Evolutionary conservation across 2,797 vertebrate genomes (phyloP).

Genomic region (Paedocypris micromegethes): DNA sequence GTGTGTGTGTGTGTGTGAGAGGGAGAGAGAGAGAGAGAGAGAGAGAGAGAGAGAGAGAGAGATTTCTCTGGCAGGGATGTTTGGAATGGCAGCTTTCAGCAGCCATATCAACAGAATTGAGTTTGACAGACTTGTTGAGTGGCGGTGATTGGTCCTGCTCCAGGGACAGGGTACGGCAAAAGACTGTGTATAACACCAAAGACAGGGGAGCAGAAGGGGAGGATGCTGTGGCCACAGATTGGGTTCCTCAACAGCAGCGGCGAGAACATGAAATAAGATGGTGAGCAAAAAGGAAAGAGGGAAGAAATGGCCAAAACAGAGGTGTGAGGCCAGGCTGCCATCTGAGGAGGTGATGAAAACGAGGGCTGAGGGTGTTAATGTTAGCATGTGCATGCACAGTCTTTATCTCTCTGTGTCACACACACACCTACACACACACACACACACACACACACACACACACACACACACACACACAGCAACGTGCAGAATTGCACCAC

Average conservation of each 20-base stretch:
- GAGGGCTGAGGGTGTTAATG: constrained; percentile 58
- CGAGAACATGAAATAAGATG: constrained; percentile 47
- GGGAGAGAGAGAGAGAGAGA: constrained; percentile 12
- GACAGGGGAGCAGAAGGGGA: constrained; percentile 56
- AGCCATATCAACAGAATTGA: constrained; percentile 64
- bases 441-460: constrained; percentile 25
- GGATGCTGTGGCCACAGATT: constrained; percentile 51
- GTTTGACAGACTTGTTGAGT: constrained; percentile 68
- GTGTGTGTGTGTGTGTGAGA: background rate
- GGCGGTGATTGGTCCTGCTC: constrained; percentile 56
- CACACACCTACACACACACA: constrained; percentile 39
- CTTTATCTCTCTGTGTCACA: constrained; percentile 22
- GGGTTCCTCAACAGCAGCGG: constrained; percentile 47
- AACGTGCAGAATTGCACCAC: constrained; percentile 18
- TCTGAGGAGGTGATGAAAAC: constrained; percentile 54
- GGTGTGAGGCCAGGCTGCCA: constrained; percentile 51
- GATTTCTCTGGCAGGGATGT: constrained; percentile 52
- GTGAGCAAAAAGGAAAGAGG: constrained; percentile 31
- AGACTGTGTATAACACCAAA: constrained; percentile 49
- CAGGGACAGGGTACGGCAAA: constrained; percentile 47
- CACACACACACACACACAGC: constrained; percentile 40
- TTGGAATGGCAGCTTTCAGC: constrained; percentile 68
- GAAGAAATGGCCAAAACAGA: constrained; percentile 47
- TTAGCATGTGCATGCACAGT: constrained; percentile 47
- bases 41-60: constrained; percentile 13